Conservation (phyloP, 2,113 vertebrate species). For the Paralichthys olivaceus region DNA sequence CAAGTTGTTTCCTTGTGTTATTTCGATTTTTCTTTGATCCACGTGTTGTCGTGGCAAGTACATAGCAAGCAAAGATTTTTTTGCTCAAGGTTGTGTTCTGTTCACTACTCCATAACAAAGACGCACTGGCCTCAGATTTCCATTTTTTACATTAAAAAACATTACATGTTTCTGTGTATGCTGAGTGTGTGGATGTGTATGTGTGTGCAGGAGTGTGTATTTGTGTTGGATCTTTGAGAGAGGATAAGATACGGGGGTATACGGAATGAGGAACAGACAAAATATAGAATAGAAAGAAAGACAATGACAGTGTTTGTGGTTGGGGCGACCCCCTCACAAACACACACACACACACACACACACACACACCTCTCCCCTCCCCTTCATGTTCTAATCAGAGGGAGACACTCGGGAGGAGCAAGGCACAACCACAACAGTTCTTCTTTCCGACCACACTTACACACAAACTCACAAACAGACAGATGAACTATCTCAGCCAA, state of each 20-base stretch:
- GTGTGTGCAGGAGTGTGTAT: not conserved
- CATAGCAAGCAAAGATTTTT: conserved; percentile 22
- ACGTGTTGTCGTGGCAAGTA: conserved; percentile 16
- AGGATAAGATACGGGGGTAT: conserved; percentile 13
- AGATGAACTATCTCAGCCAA: conserved; percentile 29
- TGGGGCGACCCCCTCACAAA: conserved; percentile 4
- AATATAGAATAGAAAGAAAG: conserved; percentile 37
- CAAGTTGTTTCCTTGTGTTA: conserved; percentile 12
- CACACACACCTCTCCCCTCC: not conserved
- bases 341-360: not conserved
- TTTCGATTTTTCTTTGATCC: conserved; percentile 6
- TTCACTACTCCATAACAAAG: conserved; percentile 43
- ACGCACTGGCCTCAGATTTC: conserved; percentile 49
- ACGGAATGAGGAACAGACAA: conserved; percentile 21
- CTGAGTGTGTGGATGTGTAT: conserved; percentile 4
- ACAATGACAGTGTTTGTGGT: conserved; percentile 41
- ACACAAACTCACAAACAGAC: conserved; percentile 48
- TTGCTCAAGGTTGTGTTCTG: conserved; percentile 34
- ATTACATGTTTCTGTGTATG: conserved; percentile 20
- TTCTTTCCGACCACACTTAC: conserved; percentile 63
- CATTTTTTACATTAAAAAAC: no score
- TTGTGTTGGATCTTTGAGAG: conserved; percentile 4
- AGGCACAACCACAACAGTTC: conserved; percentile 69
- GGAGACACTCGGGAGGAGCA: conserved; percentile 57
- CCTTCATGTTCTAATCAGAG: conserved; percentile 52